These are phyloP conservation scores for Smutsia temminckii DNA, from an alignment of 2,797 vertebrate genomes.

Conservation along the genomic window DNA sequence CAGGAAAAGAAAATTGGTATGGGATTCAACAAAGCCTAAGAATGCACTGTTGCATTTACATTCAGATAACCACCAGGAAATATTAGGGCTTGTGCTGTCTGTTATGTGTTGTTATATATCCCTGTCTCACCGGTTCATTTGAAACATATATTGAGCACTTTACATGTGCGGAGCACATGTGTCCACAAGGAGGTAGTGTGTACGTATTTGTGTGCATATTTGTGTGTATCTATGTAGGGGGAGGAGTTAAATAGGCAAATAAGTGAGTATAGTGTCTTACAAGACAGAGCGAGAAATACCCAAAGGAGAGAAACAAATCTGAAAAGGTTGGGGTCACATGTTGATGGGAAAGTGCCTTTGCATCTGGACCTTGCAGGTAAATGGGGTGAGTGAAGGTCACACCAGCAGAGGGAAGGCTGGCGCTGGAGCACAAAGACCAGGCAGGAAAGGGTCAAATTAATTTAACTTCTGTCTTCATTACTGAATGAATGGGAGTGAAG, in stretches of 20 bases:
- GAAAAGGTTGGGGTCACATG: not conserved
- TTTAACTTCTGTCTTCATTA: not conserved
- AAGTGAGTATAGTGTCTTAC: not conserved
- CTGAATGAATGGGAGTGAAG: not conserved
- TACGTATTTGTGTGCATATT: not conserved
- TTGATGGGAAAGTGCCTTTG: not conserved
- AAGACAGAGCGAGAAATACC: not conserved
- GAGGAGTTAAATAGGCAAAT: not conserved
- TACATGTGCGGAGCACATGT: not conserved
- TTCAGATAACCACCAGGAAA: not conserved
- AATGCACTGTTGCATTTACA: not conserved
- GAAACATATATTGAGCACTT: not conserved
- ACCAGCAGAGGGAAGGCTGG: not conserved
- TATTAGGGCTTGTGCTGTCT: not conserved
- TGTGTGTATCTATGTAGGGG: not conserved
- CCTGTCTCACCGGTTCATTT: not conserved
- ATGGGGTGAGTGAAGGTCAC: not conserved
- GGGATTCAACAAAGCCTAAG: not conserved
- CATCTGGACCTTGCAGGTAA: not conserved
- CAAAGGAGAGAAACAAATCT: not conserved
- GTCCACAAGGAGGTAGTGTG: not conserved
- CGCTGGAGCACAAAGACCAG: not conserved
- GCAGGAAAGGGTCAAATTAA: not conserved
- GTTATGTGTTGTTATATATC: not conserved
- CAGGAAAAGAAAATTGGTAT: not conserved